Conservation (phyloP, 37 sponge, comb jelly and placozoan genomes). For the Ianthella basta region DNA sequence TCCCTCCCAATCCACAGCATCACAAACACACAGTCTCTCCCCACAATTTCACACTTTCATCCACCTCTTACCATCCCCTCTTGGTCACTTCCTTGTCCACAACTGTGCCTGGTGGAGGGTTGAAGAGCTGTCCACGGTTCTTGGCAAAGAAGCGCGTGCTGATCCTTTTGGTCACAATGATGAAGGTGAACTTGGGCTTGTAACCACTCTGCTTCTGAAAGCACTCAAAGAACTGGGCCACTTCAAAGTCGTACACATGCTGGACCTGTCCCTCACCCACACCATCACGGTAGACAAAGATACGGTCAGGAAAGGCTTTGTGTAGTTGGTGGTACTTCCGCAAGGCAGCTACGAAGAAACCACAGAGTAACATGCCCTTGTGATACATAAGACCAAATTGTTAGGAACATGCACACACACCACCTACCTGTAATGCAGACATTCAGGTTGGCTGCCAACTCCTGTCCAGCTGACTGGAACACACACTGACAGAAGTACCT, state of each 20-base stretch:
- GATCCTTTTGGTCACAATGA: conserved; percentile 96
- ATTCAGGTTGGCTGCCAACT: conserved; percentile 83
- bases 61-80: conserved; percentile 71
- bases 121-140: conserved; percentile 38
- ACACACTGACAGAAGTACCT: conserved; percentile 87
- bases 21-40: background rate
- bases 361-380: background rate
- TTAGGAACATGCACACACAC: background rate
- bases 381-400: background rate
- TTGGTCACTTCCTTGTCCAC: conserved; percentile 89
- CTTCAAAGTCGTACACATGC: conserved; percentile 66
- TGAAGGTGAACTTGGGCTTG: conserved; percentile 85
- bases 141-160: conserved; percentile 72
- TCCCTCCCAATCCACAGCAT: too few relatives aligned
- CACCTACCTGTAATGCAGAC: conserved; percentile 56
- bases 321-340: conserved; percentile 76
- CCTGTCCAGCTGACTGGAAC: conserved; percentile 92
- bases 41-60: background rate
- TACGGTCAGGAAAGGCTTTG: conserved; percentile 77
- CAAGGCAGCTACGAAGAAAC: conserved; percentile 50
- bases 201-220: conserved; percentile 53
- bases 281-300: conserved; percentile 96
- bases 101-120: conserved; percentile 93
- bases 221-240: conserved; percentile 64
- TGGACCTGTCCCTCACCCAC: conserved; percentile 94